Evolutionary conservation across 2,113 vertebrate genomes (phyloP).

Genomic region (Amphiprion ocellaris): DNA sequence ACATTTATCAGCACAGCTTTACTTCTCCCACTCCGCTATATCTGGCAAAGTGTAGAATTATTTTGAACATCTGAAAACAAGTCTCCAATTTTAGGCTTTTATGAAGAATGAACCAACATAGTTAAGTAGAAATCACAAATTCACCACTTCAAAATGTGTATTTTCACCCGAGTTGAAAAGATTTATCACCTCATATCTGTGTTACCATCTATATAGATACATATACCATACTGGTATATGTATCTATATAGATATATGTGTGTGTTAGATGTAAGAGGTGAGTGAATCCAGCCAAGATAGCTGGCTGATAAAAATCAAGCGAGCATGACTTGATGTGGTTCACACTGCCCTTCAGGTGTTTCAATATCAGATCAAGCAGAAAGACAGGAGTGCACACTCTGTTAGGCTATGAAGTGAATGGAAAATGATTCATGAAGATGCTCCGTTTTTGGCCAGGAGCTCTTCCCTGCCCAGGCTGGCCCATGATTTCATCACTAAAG

Average conservation of each 20-base stretch:
- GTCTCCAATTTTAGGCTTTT: too few relatives aligned
- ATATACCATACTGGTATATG: too few relatives aligned
- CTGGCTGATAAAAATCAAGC: constrained; percentile 25
- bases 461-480: constrained; percentile 28
- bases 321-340: constrained; percentile 25
- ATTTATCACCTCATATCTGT: too few relatives aligned
- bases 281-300: background rate
- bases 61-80: background rate
- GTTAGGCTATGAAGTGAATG: constrained; percentile 41
- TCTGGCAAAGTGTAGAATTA: background rate
- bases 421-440: constrained; percentile 65
- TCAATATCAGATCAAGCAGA: constrained; percentile 60
- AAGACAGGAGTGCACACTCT: constrained; percentile 24
- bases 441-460: constrained; percentile 54
- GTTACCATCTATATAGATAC: too few relatives aligned
- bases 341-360: constrained; percentile 50
- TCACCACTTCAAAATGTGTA: too few relatives aligned
- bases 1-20: too few relatives aligned
- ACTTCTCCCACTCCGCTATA: too few relatives aligned
- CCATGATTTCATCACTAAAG: constrained; percentile 53
- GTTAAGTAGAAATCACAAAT: too few relatives aligned
- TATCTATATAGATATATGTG: too few relatives aligned
- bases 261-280: background rate
- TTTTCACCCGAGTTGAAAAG: too few relatives aligned
- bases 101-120: too few relatives aligned